phyloP scores from a whole-genome alignment of 2,113 vertebrate species.

The Xiphorhynchus elegans region DNA sequence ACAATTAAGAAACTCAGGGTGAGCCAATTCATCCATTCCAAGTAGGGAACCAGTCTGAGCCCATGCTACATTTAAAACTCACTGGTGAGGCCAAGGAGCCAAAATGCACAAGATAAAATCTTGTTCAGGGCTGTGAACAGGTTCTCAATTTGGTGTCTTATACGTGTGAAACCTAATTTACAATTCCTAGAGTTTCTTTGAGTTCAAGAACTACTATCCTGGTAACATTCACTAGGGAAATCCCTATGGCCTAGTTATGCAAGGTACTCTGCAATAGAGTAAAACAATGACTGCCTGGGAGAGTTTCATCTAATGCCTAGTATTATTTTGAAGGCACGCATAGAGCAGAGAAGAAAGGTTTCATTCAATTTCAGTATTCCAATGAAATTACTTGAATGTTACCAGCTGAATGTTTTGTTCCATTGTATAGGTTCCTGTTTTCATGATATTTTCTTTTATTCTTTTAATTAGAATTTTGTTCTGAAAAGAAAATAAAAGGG shows the following conservation, averaged over 20 bases:
- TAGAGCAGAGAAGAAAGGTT: neutral
- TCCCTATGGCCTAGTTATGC: neutral
- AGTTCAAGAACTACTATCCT: slow-evolving; percentile 18
- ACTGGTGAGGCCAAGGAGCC: neutral
- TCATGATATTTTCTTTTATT: neutral
- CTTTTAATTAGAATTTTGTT: neutral
- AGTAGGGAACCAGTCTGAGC: neutral
- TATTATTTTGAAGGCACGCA: neutral
- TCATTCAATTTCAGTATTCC: neutral
- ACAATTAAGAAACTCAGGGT: neutral
- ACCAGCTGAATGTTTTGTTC: neutral
- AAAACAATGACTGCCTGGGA: neutral
- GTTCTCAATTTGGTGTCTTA: neutral
- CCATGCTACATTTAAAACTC: neutral
- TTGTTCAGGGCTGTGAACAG: neutral
- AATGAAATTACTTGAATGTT: neutral
- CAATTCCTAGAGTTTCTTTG: slow-evolving; percentile 3
- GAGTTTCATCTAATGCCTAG: neutral
- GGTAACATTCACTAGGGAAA: neutral
- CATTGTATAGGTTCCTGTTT: neutral
- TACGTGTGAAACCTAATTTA: slow-evolving; percentile 20
- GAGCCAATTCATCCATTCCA: neutral
- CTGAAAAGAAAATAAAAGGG: neutral
- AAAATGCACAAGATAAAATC: neutral
- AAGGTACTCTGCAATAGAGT: neutral